A percentile compares a stretch with the other conserved stretches of the same genome.
These are phyloP conservation scores for Bucorvus abyssinicus DNA, from an alignment of 2,797 vertebrate genomes.

Conservation along the genomic window DNA sequence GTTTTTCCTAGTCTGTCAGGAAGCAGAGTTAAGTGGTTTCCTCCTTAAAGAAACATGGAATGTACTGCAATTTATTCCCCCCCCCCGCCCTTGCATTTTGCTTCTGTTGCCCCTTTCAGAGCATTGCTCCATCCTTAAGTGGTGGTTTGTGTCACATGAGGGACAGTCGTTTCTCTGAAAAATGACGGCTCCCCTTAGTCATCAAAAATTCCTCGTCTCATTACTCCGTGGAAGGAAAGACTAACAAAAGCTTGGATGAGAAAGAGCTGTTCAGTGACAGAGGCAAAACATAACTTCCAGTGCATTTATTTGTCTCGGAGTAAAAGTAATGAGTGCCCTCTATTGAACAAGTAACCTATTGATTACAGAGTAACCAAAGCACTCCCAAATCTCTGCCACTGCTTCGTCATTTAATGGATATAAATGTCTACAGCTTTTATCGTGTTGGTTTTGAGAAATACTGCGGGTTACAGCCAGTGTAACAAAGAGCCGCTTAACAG, in stretches of 20 bases:
- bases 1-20: not conserved
- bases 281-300: not conserved
- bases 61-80: not conserved
- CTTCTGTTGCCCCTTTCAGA: not conserved
- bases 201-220: not conserved
- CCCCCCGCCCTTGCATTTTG: not conserved
- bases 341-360: slow-evolving; percentile 23
- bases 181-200: not conserved
- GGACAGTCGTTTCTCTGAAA: not conserved
- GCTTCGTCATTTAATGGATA: slow-evolving; percentile 4
- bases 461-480: not conserved
- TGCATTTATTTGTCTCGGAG: slow-evolving; percentile 2
- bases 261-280: not conserved
- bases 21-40: not conserved
- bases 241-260: not conserved
- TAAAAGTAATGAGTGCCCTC: not conserved
- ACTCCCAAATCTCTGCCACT: not conserved
- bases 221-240: not conserved
- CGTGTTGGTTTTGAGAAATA: not conserved
- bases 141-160: not conserved
- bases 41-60: not conserved
- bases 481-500: not conserved
- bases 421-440: not conserved
- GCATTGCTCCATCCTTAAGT: not conserved
- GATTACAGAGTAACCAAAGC: not conserved